Percentiles rank a stretch among this genome's conserved stretches.
phyloP scores from a whole-genome alignment of 2,113 vertebrate genomes.

The Puffinus mauretanicus region DNA sequence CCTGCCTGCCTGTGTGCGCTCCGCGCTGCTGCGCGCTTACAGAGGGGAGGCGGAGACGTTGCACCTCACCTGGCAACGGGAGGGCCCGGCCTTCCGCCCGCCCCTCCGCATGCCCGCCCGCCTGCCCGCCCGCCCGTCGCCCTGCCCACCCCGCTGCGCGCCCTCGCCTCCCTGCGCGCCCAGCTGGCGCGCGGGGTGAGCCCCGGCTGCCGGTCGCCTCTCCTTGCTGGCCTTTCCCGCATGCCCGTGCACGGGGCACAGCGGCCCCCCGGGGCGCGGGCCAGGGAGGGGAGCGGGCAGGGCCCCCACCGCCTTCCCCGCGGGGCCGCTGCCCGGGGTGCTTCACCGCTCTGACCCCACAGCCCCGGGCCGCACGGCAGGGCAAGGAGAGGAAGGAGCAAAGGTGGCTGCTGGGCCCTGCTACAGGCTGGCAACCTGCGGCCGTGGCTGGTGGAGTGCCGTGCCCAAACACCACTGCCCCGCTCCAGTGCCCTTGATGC shows the following conservation, averaged over 20 bases:
- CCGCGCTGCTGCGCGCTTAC: neutral
- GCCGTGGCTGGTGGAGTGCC: neutral
- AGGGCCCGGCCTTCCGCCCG: neutral
- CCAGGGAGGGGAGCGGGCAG: neutral
- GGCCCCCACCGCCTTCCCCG: no score
- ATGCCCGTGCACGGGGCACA: neutral
- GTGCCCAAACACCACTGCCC: neutral
- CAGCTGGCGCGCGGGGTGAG: neutral
- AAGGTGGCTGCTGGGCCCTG: neutral
- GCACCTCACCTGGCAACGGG: neutral
- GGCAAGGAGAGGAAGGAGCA: neutral
- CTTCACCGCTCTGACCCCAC: neutral
- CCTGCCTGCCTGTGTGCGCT: neutral
- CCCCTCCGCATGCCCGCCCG: neutral
- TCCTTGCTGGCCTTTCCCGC: neutral
- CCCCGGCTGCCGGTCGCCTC: neutral
- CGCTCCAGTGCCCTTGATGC: neutral
- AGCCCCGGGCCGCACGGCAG: neutral
- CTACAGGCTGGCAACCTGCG: neutral
- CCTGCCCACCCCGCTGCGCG: neutral
- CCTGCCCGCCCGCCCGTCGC: neutral
- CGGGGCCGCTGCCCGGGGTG: neutral
- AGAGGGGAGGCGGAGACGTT: neutral
- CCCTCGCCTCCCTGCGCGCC: no score
- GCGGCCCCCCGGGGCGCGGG: no score